Evolutionary conservation across 2,797 vertebrate species (phyloP), one percentile per base, ranked within the genome.

Genomic region (Cyprinella venusta): DNA sequence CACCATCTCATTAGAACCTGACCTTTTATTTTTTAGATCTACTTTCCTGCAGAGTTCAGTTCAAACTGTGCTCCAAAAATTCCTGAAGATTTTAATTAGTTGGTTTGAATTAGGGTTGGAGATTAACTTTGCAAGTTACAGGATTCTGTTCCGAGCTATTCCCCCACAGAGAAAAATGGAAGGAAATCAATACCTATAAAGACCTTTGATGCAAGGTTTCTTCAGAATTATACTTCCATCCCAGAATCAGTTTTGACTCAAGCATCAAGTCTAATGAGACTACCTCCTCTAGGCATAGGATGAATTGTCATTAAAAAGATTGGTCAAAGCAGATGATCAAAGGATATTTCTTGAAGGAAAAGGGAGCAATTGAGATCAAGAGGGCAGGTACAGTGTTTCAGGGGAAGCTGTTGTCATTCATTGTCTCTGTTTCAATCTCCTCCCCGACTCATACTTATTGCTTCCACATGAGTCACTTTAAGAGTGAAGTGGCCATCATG

Each of bases 161-260:
- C 30, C 24, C 30, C 18, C 24, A 80, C n/a, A 33, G 1, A 15
- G n/a, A 67, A 63, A 33, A 67, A 67, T 67, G 2, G 21, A 79
- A 79, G 12, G 12, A 38, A 56, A 16, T 21, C 12, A 65, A 30
- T 21, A 21, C 40, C n/a, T 33, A 30, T 8, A 63, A 77, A 78
- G 12, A n/a, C 26, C 42, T 50, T 67, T 33, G 42, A 52, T 79
- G 13, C 13, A n/a, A 18, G 2, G 12, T 67, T 50, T 50, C 24
- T 45, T 50, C 21, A 65, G 40, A 50, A 19, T 21, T 50, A 67
- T 50, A n/a, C 30, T 65, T 67, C 19, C 13, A 50, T 67, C 67
- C 21, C 71, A 56, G 50, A 38, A 56, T 75, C 71, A 38, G 71
- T 38, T 75, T 56, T 56, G 50, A 75, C 71, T 56, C 21, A 24